Conservation (phyloP, 2,797 vertebrate species). For the Heliangelus exortis region DNA sequence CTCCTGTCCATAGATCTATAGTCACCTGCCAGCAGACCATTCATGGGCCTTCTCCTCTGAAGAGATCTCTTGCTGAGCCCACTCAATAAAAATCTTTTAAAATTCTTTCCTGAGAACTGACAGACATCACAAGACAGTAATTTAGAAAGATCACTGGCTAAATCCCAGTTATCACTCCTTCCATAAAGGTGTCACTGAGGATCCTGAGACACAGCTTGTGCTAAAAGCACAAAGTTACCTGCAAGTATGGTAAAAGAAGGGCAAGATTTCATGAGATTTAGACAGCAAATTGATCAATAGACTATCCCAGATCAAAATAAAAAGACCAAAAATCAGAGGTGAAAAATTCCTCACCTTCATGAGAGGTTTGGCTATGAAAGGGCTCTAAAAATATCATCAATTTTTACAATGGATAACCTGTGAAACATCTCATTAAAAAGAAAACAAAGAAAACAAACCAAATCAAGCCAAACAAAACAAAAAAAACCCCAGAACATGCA, state of each 20-base stretch:
- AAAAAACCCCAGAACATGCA: neutral
- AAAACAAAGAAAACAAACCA: too few relatives aligned
- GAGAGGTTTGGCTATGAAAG: neutral
- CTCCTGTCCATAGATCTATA: neutral
- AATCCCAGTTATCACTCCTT: neutral
- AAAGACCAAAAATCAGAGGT: neutral
- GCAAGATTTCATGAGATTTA: neutral
- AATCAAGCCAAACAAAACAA: neutral
- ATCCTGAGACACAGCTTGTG: neutral
- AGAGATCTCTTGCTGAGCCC: neutral
- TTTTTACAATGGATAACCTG: neutral
- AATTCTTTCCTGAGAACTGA: neutral
- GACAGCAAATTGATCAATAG: neutral
- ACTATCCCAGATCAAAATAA: neutral
- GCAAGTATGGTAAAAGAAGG: neutral
- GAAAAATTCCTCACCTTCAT: neutral
- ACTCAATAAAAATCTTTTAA: neutral
- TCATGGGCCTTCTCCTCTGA: neutral
- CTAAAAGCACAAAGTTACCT: neutral
- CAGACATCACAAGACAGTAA: neutral
- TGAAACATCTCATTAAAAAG: neutral
- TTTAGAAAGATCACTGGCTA: neutral
- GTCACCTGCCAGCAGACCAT: neutral
- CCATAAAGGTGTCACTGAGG: neutral
- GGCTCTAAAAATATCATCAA: neutral